A percentile compares a stretch with the other conserved stretches of the same genome.
These are phyloP conservation scores for Euura saliciscinereae DNA, from an alignment of 1,140 invertebrate genomes.

Conservation along the genomic window DNA sequence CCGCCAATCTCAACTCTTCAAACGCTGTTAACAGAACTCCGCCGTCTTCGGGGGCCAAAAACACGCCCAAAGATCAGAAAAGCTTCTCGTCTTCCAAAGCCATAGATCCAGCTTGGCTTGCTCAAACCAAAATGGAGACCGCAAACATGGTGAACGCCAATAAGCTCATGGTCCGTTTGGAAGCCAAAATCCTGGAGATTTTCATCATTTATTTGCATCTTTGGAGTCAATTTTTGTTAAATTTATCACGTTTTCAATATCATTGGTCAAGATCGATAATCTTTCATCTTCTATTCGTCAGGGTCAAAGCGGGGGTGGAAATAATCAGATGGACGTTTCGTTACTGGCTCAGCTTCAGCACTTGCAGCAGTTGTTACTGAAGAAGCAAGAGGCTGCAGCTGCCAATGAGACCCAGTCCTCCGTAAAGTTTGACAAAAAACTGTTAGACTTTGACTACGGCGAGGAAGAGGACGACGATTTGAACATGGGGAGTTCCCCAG, in stretches of 20 bases:
- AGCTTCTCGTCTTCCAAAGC: constrained; percentile 52
- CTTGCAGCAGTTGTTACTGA: constrained; percentile 64
- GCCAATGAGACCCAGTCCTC: constrained; percentile 50
- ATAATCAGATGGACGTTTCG: constrained; percentile 50
- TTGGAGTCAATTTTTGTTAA: background rate
- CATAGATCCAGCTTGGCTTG: constrained; percentile 56
- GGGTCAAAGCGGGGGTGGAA: constrained; percentile 42
- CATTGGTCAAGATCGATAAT: background rate
- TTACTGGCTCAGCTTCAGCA: constrained; percentile 66
- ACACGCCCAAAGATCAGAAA: constrained; percentile 52
- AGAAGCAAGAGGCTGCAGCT: constrained; percentile 57
- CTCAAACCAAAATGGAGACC: constrained; percentile 55
- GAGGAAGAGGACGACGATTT: constrained; percentile 80
- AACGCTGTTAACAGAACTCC: constrained; percentile 49
- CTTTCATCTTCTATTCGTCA: constrained; percentile 25
- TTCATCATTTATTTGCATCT: constrained; percentile 17
- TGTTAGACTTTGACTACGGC: constrained; percentile 85
- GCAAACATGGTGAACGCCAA: constrained; percentile 54
- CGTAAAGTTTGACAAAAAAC: constrained; percentile 76
- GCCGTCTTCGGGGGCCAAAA: constrained; percentile 45
- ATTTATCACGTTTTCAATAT: background rate
- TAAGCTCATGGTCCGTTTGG: constrained; percentile 39
- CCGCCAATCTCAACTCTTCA: constrained; percentile 44
- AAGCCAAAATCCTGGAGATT: background rate
- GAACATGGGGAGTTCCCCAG: constrained; percentile 48